Percentiles rank a stretch among this genome's conserved stretches.
Conservation (phyloP, 2,888 invertebrate genomes). For the Drosophila stalkeri region DNA sequence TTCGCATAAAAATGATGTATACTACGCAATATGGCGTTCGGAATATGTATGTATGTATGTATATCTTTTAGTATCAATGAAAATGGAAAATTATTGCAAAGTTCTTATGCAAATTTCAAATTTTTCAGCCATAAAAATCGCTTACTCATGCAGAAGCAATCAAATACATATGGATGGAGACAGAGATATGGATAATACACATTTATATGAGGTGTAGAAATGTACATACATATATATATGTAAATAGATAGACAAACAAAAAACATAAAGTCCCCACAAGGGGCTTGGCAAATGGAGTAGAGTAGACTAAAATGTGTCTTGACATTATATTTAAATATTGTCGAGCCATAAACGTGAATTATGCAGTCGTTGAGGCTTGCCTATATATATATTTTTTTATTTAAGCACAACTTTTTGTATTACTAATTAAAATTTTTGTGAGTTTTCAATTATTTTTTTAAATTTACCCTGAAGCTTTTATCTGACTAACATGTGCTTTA, state of each 20-base stretch:
- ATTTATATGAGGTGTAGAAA: no score
- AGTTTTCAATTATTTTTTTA: background rate
- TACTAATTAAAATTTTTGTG: background rate
- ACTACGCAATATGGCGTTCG: background rate
- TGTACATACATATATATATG: no score
- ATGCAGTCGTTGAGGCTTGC: background rate
- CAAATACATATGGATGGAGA: background rate
- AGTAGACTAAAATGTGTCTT: no score
- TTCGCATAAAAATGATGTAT: background rate
- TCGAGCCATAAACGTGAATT: background rate
- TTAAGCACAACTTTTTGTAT: background rate
- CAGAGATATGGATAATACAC: background rate
- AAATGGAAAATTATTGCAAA: background rate
- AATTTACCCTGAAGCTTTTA: background rate
- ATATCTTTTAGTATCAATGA: no score
- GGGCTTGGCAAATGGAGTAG: no score
- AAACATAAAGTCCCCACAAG: no score
- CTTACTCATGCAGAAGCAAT: no score
- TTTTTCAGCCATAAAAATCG: background rate
- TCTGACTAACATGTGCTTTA: background rate
- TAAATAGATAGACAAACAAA: no score
- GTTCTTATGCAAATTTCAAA: background rate
- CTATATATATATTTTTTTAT: background rate
- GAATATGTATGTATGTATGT: background rate
- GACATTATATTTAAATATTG: background rate